A percentile compares a stretch with the other conserved stretches of the same genome.
These are phyloP conservation scores for Hiodon alosoides DNA, from an alignment of 2,113 vertebrate genomes.

Conservation along the genomic window DNA sequence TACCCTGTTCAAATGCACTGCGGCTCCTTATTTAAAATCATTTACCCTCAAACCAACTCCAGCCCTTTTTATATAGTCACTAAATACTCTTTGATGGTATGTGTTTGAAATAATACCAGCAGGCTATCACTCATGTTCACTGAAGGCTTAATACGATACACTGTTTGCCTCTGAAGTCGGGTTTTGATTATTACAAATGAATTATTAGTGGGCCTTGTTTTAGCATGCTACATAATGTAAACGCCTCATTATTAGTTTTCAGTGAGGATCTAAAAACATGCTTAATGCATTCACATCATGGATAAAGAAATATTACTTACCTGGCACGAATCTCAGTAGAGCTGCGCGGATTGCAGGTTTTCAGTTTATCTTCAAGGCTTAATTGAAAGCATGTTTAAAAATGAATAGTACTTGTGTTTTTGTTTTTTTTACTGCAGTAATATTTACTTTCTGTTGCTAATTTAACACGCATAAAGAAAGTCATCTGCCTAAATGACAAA, in stretches of 20 bases:
- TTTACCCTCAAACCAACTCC: neutral
- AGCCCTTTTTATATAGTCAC: neutral
- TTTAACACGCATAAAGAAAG: neutral
- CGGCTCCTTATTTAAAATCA: neutral
- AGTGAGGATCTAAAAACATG: no score
- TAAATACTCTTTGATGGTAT: neutral
- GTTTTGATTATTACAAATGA: constrained; percentile 9
- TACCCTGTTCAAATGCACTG: constrained; percentile 2
- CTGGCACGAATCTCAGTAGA: no score
- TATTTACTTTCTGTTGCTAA: neutral
- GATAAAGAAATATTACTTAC: no score
- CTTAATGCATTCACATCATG: no score
- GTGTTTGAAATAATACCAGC: neutral
- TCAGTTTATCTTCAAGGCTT: neutral
- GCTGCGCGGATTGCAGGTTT: no score
- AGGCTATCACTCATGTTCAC: neutral
- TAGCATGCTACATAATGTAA: constrained; percentile 9
- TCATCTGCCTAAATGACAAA: no score
- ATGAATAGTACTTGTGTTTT: neutral
- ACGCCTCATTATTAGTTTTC: no score
- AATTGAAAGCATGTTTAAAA: neutral
- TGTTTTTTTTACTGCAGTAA: neutral
- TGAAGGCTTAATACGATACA: neutral
- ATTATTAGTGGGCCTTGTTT: neutral
- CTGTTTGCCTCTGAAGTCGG: neutral